These are phyloP conservation scores for Serrognathus titanus DNA, from an alignment of 2,888 invertebrate genomes.

Conservation along the genomic window DNA sequence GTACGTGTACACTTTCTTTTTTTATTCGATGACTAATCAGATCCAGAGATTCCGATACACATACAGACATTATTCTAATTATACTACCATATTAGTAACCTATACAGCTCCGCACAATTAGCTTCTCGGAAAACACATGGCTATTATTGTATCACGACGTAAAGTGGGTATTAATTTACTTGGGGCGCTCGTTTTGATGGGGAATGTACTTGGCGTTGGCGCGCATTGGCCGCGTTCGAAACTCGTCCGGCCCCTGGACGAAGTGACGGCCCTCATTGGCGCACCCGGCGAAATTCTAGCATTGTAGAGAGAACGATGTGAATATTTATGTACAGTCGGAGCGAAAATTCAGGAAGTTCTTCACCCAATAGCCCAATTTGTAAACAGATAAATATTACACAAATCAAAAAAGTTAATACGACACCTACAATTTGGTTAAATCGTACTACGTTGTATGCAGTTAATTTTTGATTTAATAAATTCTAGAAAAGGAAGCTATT, in stretches of 20 bases:
- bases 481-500: too few relatives aligned
- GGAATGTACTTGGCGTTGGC: neutral
- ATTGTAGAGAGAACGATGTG: too few relatives aligned
- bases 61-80: conserved; percentile 6
- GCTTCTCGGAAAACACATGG: conserved; percentile 6
- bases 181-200: neutral
- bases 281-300: neutral
- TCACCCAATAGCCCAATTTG: too few relatives aligned
- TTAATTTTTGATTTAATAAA: too few relatives aligned
- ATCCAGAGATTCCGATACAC: neutral
- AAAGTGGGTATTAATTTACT: conserved; percentile 2
- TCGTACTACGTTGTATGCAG: too few relatives aligned
- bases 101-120: conserved; percentile 1
- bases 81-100: conserved; percentile 6
- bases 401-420: too few relatives aligned
- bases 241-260: neutral
- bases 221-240: neutral
- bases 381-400: too few relatives aligned
- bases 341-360: too few relatives aligned
- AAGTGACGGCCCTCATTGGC: neutral
- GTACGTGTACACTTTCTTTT: too few relatives aligned
- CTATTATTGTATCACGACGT: neutral
- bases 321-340: too few relatives aligned
- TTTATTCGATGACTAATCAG: too few relatives aligned
- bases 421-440: too few relatives aligned